Base-by-base conservation (phyloP, 2,797 vertebrate species). In the Malacoraja senta region DNA sequence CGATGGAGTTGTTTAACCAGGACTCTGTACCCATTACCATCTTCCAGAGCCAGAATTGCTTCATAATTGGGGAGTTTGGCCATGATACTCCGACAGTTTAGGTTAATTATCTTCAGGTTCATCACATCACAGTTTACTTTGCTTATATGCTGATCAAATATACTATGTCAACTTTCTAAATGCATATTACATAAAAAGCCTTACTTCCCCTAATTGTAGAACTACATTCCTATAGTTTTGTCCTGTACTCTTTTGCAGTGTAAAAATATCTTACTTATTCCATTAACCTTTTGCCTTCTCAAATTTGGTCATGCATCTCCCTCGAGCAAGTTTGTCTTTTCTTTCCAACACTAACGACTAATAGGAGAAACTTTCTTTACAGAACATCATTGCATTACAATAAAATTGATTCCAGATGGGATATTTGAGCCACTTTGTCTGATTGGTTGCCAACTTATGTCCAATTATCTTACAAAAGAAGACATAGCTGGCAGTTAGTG, bases 321-420 rank as follows among this genome's bases (percentile, higher is more conserved):
- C 17, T 88, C 61, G 2, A 15, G 61, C 63, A 9, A 88, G n/a
- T 88, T 88, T 88, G 61, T 61, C 61, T 68, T 86, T 68, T 88
- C 84, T 88, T 19, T 88, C 63, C 83, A 65, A 86, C 29, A 32
- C 61, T 32, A 32, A 15, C 29, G 21, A 88, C n/a, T 88, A 35
- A 88, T 35, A 35, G 21, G 19, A 44, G n/a, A 68, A 88, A 63
- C 8, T 35, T 88, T 68, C 84, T 35, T 68, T 35, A 35, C 63
- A 68, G 10, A 17, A 17, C 8, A 68, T 88, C 61, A 88, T 68
- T 32, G 19, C 17, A 21, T 35, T 65, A 65, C 83, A 88, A 32
- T 65, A 86, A 88, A 88, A 88, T 88, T 68, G n/a, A 68, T 35
- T 88, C 84, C 84, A 88, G 84, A 68, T 88, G 63, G 65, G 84